Conservation (phyloP, 2,888 invertebrate genomes). For the Diabrotica balteata region DNA sequence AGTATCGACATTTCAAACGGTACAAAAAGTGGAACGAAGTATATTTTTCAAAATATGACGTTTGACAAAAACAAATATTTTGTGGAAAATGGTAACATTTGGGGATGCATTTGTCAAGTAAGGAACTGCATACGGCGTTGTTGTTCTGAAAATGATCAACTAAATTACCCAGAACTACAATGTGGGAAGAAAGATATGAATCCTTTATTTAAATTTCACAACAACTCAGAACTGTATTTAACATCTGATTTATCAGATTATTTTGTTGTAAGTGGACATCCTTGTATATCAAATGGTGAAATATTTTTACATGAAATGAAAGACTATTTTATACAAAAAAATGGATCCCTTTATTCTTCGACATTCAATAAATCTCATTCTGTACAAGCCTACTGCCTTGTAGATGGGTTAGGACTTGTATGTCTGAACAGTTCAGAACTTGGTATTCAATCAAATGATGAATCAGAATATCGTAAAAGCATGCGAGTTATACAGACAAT, state of each 20-base stretch:
- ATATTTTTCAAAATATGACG: slow-evolving; percentile 16
- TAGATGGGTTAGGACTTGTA: too few relatives aligned
- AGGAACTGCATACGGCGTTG: slow-evolving; percentile 43
- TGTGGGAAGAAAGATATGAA: too few relatives aligned
- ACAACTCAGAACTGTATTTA: too few relatives aligned
- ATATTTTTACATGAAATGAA: neutral
- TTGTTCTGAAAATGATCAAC: slow-evolving; percentile 22
- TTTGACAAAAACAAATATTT: slow-evolving; percentile 24
- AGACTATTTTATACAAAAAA: neutral
- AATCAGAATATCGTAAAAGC: too few relatives aligned
- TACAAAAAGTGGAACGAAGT: slow-evolving; percentile 4
- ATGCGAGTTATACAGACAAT: too few relatives aligned
- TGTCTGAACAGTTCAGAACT: too few relatives aligned
- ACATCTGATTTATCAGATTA: neutral
- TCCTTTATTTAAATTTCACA: too few relatives aligned
- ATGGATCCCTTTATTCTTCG: neutral
- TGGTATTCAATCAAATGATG: too few relatives aligned
- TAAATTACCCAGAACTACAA: too few relatives aligned
- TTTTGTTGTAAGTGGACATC: neutral
- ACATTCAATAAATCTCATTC: too few relatives aligned
- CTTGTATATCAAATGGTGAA: neutral
- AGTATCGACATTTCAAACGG: slow-evolving; percentile 36
- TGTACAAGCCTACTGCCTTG: too few relatives aligned
- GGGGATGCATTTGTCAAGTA: slow-evolving; percentile 38
- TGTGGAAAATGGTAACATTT: slow-evolving; percentile 3